These are phyloP conservation scores for Penaeus indicus DNA, from an alignment of 1,140 invertebrate species.

Conservation along the genomic window DNA sequence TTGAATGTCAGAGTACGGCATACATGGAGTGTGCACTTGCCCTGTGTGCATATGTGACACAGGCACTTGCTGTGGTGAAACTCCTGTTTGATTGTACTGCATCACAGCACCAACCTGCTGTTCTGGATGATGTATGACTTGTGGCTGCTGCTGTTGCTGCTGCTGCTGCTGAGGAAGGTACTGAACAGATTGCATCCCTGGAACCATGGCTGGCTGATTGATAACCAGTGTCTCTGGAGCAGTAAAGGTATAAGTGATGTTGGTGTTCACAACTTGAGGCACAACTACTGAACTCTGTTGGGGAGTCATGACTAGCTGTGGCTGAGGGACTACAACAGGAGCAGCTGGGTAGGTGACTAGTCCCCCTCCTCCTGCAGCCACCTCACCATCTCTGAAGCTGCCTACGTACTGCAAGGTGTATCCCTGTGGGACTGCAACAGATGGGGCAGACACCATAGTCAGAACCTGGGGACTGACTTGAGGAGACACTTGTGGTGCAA, in stretches of 20 bases:
- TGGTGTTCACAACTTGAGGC: slow-evolving; percentile 65
- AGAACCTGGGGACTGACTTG: slow-evolving; percentile 57
- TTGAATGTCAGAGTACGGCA: slow-evolving; percentile 41
- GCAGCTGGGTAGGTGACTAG: slow-evolving; percentile 60
- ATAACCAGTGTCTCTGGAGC: slow-evolving; percentile 63
- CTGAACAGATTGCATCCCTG: slow-evolving; percentile 55
- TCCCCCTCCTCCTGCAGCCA: slow-evolving; percentile 27
- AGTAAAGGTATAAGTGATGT: slow-evolving; percentile 65
- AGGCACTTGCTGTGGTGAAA: slow-evolving; percentile 43
- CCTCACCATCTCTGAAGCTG: slow-evolving; percentile 63
- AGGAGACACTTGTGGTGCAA: slow-evolving; percentile 51
- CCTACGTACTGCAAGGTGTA: slow-evolving; percentile 65
- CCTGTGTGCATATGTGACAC: slow-evolving; percentile 35
- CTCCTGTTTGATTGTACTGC: slow-evolving; percentile 51
- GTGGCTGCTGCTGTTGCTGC: slow-evolving; percentile 46
- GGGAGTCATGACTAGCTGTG: slow-evolving; percentile 58
- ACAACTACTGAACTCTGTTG: slow-evolving; percentile 61
- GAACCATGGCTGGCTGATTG: slow-evolving; percentile 58
- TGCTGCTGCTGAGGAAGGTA: slow-evolving; percentile 62
- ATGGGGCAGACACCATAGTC: slow-evolving; percentile 59
- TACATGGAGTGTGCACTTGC: slow-evolving; percentile 45
- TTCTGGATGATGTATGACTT: slow-evolving; percentile 46
- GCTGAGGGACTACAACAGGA: slow-evolving; percentile 61
- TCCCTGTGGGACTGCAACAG: slow-evolving; percentile 62
- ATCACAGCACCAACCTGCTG: slow-evolving; percentile 49